A percentile compares a stretch with the other conserved stretches of the same genome.
phyloP scores from a whole-genome alignment of 92 coral and sea anemone species.

The Parazoanthus darwini region DNA sequence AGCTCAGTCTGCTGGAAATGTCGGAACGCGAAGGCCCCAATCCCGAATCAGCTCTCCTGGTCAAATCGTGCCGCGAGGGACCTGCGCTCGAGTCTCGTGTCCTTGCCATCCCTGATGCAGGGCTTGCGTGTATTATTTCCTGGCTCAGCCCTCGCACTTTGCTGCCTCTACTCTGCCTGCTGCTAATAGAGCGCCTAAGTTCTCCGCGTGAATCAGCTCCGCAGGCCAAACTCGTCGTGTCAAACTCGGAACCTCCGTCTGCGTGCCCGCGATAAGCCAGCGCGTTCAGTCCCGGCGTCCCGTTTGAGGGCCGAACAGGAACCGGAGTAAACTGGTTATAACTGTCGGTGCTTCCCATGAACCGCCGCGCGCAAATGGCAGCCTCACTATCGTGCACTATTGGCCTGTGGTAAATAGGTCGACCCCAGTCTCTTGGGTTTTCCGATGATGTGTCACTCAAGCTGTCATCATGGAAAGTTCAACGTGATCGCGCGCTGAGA shows the following conservation, averaged over 20 bases:
- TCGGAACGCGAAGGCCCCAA: conserved; percentile 71
- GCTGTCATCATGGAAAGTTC: conserved; percentile 65
- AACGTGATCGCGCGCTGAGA: conserved; percentile 54
- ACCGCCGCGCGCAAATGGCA: conserved; percentile 65
- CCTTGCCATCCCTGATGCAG: conserved; percentile 64
- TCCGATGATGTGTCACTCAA: conserved; percentile 88
- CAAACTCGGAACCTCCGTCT: conserved; percentile 90
- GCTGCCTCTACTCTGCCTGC: conserved; percentile 72
- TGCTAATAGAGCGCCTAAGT: conserved; percentile 60
- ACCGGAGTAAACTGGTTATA: conserved; percentile 46
- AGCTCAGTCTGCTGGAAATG: conserved; percentile 56
- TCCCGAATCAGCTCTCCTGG: conserved; percentile 77
- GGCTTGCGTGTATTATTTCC: conserved; percentile 70
- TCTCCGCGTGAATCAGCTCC: conserved; percentile 65
- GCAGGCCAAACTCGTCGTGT: conserved; percentile 69
- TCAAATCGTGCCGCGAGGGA: conserved; percentile 73
- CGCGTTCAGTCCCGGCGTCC: conserved; percentile 69
- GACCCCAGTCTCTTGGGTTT: conserved; percentile 62
- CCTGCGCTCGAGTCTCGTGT: conserved; percentile 81
- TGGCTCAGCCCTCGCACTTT: conserved; percentile 71
- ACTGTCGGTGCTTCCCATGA: conserved; percentile 50
- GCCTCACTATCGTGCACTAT: conserved; percentile 69
- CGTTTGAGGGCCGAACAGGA: conserved; percentile 63
- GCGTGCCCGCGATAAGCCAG: conserved; percentile 87
- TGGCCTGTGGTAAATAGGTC: conserved; percentile 81